Conservation (phyloP, 2,113 vertebrate species). For the Pygoscelis adeliae region DNA sequence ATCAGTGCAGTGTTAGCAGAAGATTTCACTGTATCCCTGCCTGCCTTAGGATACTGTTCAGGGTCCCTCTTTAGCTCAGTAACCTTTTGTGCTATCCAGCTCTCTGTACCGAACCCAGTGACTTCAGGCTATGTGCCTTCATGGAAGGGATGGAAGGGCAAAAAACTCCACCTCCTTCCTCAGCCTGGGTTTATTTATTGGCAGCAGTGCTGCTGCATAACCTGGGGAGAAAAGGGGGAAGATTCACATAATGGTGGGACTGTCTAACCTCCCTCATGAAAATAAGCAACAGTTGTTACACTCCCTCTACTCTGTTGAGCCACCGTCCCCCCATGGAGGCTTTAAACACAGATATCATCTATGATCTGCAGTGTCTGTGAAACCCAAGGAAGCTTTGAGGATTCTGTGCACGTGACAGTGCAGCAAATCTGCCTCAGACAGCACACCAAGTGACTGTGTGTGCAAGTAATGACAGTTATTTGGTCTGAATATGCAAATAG, state of each 20-base stretch:
- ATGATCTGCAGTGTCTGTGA: background rate
- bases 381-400: background rate
- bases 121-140: background rate
- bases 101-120: background rate
- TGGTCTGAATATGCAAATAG: background rate
- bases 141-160: background rate
- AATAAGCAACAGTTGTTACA: background rate
- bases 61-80: background rate
- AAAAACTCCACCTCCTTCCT: background rate
- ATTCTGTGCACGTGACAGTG: background rate
- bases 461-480: background rate
- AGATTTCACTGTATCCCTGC: background rate
- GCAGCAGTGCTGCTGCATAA: background rate
- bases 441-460: background rate
- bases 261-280: background rate
- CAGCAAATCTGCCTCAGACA: background rate
- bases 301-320: background rate
- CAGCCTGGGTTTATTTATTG: background rate
- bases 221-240: background rate
- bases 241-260: accelerated
- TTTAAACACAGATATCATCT: background rate
- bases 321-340: background rate
- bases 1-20: background rate
- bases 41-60: background rate
- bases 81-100: too few relatives aligned